phyloP scores from a whole-genome alignment of 1,140 invertebrate genomes.

The Oreohelix idahoensis region DNA sequence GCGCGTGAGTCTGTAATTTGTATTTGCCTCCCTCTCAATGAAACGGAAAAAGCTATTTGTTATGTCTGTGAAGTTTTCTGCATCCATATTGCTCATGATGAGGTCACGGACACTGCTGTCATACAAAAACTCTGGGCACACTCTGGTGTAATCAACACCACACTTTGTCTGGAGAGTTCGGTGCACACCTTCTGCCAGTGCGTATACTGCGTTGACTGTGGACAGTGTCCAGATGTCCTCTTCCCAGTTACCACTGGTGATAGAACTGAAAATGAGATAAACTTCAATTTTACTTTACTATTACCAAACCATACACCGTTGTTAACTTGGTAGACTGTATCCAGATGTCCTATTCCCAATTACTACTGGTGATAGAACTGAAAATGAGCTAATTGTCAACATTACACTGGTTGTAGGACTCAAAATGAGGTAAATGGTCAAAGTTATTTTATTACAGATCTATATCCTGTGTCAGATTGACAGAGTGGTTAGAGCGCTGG shows the following conservation, averaged over 20 bases:
- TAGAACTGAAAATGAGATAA: slow-evolving; percentile 20
- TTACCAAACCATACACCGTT: no score
- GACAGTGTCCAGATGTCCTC: slow-evolving; percentile 67
- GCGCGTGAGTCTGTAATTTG: slow-evolving; percentile 30
- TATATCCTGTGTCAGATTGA: no score
- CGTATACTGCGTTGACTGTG: slow-evolving; percentile 65
- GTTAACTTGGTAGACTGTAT: slow-evolving; percentile 70
- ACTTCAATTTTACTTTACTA: no score
- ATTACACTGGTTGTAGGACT: no score
- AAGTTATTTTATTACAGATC: no score
- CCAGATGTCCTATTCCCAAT: slow-evolving; percentile 59
- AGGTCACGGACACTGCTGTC: slow-evolving; percentile 49
- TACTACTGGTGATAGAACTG: slow-evolving; percentile 3
- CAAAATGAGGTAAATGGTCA: no score
- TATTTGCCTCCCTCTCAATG: slow-evolving; percentile 57
- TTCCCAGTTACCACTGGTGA: slow-evolving; percentile 16
- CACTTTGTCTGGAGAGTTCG: slow-evolving; percentile 60
- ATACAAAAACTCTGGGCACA: slow-evolving; percentile 60
- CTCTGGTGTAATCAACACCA: slow-evolving; percentile 60
- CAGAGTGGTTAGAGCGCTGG: no score
- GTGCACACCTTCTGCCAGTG: slow-evolving; percentile 41
- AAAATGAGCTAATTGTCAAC: not conserved
- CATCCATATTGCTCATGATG: slow-evolving; percentile 61
- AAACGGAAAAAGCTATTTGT: slow-evolving; percentile 56
- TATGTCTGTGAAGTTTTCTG: slow-evolving; percentile 59